Evolutionary conservation across 2,888 invertebrate species (phyloP), one percentile per base, ranked within the genome.

Genomic region (Byasa hedistus): DNA sequence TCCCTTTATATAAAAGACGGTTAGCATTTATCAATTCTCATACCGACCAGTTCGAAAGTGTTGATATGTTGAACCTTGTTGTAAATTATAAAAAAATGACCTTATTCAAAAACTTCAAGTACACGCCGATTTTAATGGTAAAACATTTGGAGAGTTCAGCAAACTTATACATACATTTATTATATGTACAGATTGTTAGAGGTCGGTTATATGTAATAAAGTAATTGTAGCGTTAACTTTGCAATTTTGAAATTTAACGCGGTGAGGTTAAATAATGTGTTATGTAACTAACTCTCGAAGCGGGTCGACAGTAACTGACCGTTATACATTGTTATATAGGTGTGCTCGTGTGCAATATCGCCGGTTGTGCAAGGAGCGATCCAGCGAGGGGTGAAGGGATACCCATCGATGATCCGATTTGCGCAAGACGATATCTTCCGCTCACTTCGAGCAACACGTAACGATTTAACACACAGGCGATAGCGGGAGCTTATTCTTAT

Each of bases 341-440:
- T 54, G 54, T 27, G 24, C 19, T 48, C 44, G 44, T 19, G 22
- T 56, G 63, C 48, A 56, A 63, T 67, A 55, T 62, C 51, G 44
- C n/a, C 44, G 55, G 36, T 67, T 66, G 67, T 63, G 67, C 32
- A 67, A 67, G 36, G 39, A 24, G 60, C 55, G 44, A 36, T 23
- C 15, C 23, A 51, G 15, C 21, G 57, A 39, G 62, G 66, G 62
- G 61, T 51, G 64, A 58, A 65, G 58, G 59, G 54, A 57, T 44
- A 54, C 57, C 51, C 21, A 44, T 61, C 57, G 32, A 70, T 75
- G 77, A 80, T 79, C 74, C 68, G 68, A 63, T 73, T 86, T 85
- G 78, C 82, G 80, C 79, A 85, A 83, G 71, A 52, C 64, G 68
- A 80, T 80, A 79, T 82, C 84, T 86, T 84, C 76, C 85, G 85